Conservation (phyloP, 2,888 invertebrate genomes). For the Leucophenga maculata region DNA sequence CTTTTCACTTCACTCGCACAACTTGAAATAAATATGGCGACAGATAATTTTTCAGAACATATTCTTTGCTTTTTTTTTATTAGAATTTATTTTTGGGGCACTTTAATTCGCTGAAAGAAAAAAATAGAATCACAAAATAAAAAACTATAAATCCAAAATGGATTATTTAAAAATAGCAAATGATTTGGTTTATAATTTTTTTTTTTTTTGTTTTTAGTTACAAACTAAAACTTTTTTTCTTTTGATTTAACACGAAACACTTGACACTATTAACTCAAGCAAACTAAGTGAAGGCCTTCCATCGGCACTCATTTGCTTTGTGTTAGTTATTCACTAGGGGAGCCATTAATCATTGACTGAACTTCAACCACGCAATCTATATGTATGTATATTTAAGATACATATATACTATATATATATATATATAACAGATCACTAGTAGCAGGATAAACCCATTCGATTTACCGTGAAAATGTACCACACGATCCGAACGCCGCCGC, state of each 20-base stretch:
- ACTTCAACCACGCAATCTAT: background rate
- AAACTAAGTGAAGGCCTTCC: slow-evolving; percentile 10
- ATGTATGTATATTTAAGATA: background rate
- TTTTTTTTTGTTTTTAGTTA: slow-evolving; percentile 4
- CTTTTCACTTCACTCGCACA: slow-evolving; percentile 2
- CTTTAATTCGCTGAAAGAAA: slow-evolving; percentile 6
- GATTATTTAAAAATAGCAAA: slow-evolving; percentile 2
- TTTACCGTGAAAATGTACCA: slow-evolving; percentile 49
- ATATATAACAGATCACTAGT: background rate
- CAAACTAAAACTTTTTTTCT: slow-evolving; percentile 2
- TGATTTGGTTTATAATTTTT: too few species aligned
- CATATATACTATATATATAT: background rate
- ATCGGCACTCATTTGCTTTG: background rate
- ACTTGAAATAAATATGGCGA: slow-evolving; percentile 4
- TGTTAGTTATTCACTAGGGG: slow-evolving; percentile 4
- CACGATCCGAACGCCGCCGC: slow-evolving; percentile 52
- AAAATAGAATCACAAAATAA: slow-evolving; percentile 20
- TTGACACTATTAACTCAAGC: slow-evolving; percentile 21
- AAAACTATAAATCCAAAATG: slow-evolving; percentile 24
- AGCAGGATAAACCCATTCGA: slow-evolving; percentile 10
- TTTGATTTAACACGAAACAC: slow-evolving; percentile 9
- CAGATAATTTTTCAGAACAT: slow-evolving; percentile 6
- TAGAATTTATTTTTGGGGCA: background rate
- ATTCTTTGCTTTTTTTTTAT: background rate
- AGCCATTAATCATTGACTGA: slow-evolving; percentile 6